Percentiles rank a stretch among this genome's conserved stretches.
Evolutionary conservation across 2,113 vertebrate genomes (phyloP).

Genomic region (Notarius lentiginosus): DNA sequence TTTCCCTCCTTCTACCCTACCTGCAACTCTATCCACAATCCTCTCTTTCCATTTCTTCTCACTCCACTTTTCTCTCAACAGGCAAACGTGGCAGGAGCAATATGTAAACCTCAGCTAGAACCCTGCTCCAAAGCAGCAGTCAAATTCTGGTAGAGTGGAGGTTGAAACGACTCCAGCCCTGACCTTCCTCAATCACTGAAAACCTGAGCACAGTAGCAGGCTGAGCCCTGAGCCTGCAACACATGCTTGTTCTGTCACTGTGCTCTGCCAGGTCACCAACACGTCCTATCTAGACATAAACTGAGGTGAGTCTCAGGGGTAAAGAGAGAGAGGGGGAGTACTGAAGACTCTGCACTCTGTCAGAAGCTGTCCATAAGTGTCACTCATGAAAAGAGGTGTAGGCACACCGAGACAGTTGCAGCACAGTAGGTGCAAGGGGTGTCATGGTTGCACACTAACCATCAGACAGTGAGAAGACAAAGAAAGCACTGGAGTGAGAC

Average conservation of each 20-base stretch:
- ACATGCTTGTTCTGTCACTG: conserved; percentile 50
- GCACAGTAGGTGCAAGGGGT: conserved; percentile 25
- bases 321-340: conserved; percentile 64
- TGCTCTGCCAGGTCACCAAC: conserved; percentile 20
- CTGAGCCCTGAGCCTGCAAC: conserved; percentile 65
- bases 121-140: background rate
- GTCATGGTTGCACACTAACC: background rate
- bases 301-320: conserved; percentile 21
- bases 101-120: background rate
- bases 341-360: conserved; percentile 20
- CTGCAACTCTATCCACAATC: conserved; percentile 48
- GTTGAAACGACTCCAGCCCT: conserved; percentile 63
- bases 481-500: conserved; percentile 46
- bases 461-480: conserved; percentile 36
- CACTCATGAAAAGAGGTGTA: conserved; percentile 34
- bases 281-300: conserved; percentile 29
- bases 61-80: conserved; percentile 46
- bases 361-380: conserved; percentile 30
- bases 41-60: conserved; percentile 12
- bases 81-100: background rate
- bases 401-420: conserved; percentile 11
- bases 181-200: conserved; percentile 68
- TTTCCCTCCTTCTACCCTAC: conserved; percentile 45
- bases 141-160: conserved; percentile 53
- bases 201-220: conserved; percentile 61